These are phyloP conservation scores for Sinelater perroti DNA, from an alignment of 2,888 invertebrate genomes.

Conservation along the genomic window DNA sequence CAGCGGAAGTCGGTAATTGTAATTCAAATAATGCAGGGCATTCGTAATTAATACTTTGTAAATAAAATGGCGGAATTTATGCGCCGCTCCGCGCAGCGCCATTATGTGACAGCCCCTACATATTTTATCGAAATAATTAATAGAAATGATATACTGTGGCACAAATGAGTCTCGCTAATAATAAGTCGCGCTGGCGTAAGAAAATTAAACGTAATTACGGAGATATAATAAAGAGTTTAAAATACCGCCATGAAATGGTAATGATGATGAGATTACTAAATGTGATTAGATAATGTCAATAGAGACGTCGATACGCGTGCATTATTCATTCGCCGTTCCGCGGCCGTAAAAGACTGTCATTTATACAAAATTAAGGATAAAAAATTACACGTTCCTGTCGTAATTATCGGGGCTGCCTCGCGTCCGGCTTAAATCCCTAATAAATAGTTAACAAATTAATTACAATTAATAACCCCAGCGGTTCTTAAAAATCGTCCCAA, in stretches of 20 bases:
- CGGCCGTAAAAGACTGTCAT: conserved; percentile 3
- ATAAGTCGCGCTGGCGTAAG: conserved; percentile 30
- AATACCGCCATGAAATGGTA: conserved; percentile 29
- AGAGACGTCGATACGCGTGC: conserved; percentile 20
- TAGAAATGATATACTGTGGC: conserved; percentile 46
- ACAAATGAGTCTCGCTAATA: conserved; percentile 39
- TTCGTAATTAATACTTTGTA: conserved; percentile 58
- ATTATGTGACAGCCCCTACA: conserved; percentile 39
- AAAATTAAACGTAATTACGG: conserved; percentile 36
- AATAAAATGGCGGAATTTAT: conserved; percentile 51
- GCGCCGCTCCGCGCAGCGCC: conserved; percentile 20
- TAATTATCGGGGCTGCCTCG: no score
- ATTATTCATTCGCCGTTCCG: conserved; percentile 14
- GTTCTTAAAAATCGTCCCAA: no score
- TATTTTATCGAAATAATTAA: conserved; percentile 53
- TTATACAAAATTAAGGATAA: background rate
- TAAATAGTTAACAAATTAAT: no score
- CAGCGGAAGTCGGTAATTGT: conserved; percentile 60
- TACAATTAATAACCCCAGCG: no score
- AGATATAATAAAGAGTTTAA: conserved; percentile 31
- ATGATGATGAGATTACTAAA: conserved; percentile 37
- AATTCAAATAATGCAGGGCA: conserved; percentile 60
- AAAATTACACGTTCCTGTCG: background rate
- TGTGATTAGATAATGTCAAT: conserved; percentile 31
- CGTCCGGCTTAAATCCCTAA: no score